Conservation (phyloP, 2,888 invertebrate species). For the Brachylomia viminalis region DNA sequence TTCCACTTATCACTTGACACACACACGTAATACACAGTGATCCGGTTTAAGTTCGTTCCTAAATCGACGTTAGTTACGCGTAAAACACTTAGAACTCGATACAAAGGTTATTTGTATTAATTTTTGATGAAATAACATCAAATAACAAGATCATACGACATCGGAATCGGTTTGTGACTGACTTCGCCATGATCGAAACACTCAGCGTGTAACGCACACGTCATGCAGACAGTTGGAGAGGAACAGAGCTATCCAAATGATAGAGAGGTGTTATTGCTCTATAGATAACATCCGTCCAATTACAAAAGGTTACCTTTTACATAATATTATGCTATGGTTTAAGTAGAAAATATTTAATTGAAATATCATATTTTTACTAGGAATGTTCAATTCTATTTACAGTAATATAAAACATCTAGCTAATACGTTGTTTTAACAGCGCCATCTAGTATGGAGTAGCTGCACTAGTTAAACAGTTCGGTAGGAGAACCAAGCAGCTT, state of each 20-base stretch:
- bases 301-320: conserved; percentile 54
- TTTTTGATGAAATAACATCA: conserved; percentile 73
- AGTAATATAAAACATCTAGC: fast-evolving
- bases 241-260: conserved; percentile 72
- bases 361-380: not conserved
- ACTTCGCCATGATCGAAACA: conserved; percentile 80
- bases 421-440: not conserved
- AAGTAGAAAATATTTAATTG: conserved; percentile 16
- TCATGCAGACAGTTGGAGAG: conserved; percentile 82
- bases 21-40: conserved; percentile 70
- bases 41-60: conserved; percentile 65
- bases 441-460: conserved; percentile 68
- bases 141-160: conserved; percentile 80
- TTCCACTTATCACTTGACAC: conserved; percentile 62
- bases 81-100: conserved; percentile 62
- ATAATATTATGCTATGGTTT: conserved; percentile 22
- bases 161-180: conserved; percentile 84
- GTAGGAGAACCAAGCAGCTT: not conserved
- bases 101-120: conserved; percentile 72
- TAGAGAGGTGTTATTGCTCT: conserved; percentile 61
- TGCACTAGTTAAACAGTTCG: conserved; percentile 24
- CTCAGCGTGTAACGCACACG: conserved; percentile 78
- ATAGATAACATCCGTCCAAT: conserved; percentile 62
- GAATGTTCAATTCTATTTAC: not conserved
- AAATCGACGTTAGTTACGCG: conserved; percentile 56